phyloP scores from a whole-genome alignment of 2,113 vertebrate genomes.

The Antennarius striatus region DNA sequence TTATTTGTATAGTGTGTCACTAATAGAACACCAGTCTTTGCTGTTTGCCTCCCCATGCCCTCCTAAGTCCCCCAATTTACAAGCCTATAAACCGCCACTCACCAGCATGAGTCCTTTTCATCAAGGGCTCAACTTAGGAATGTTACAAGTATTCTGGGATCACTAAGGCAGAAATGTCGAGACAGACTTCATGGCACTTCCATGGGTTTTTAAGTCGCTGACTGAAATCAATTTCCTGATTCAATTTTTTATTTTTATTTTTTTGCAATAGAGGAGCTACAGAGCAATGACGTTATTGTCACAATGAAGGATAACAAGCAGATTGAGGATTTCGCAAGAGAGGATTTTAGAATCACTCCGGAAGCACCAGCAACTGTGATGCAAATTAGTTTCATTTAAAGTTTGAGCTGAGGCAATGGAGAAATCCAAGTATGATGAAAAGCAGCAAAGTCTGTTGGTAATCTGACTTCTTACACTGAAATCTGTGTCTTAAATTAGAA shows the following conservation, averaged over 20 bases:
- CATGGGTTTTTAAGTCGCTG: conserved; percentile 6
- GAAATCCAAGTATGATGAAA: background rate
- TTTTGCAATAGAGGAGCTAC: background rate
- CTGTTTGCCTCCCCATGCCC: background rate
- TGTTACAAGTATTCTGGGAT: conserved; percentile 9
- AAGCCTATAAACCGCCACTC: conserved; percentile 21
- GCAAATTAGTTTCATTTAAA: conserved; percentile 34
- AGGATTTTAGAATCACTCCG: conserved; percentile 25
- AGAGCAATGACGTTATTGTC: conserved; percentile 3
- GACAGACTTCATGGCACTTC: conserved; percentile 17
- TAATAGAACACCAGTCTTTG: background rate
- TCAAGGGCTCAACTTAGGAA: conserved; percentile 2
- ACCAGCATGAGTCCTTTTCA: conserved; percentile 17
- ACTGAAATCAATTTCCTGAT: conserved; percentile 39
- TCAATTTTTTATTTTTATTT: conserved; percentile 9
- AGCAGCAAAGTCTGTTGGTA: background rate
- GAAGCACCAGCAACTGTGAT: conserved; percentile 23
- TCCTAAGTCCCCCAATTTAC: conserved; percentile 17
- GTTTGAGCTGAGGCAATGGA: conserved; percentile 16
- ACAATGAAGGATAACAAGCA: conserved; percentile 28
- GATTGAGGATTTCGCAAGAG: conserved; percentile 20
- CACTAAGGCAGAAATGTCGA: conserved; percentile 15
- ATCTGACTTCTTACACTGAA: background rate
- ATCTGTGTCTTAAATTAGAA: background rate
- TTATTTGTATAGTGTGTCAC: conserved; percentile 10